phyloP scores from a whole-genome alignment of 2,113 vertebrate species.

The Microtus pennsylvanicus region DNA sequence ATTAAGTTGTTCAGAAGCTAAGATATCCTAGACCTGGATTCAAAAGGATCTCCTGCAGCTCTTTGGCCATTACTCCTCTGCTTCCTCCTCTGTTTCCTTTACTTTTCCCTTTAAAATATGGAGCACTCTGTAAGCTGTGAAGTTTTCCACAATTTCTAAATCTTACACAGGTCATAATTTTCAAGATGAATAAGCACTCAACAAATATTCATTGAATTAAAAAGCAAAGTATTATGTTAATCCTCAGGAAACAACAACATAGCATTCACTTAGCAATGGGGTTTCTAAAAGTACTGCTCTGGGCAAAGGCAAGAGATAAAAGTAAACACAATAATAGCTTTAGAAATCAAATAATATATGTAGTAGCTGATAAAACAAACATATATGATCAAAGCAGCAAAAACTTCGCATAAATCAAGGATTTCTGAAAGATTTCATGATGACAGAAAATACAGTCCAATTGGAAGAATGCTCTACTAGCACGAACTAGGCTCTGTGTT shows the following conservation, averaged over 20 bases:
- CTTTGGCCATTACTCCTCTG: neutral
- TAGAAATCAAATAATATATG: neutral
- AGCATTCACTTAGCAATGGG: conserved; percentile 1
- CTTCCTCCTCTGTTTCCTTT: neutral
- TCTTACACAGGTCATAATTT: neutral
- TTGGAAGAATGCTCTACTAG: neutral
- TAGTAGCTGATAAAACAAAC: neutral
- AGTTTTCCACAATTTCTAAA: neutral
- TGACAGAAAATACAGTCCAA: neutral
- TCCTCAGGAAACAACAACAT: neutral
- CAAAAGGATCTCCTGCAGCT: neutral
- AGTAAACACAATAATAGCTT: neutral
- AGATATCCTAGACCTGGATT: neutral
- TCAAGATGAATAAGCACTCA: conserved; percentile 13
- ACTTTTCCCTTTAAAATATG: neutral
- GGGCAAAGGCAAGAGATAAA: neutral
- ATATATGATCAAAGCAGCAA: neutral
- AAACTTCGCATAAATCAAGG: neutral
- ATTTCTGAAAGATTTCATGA: neutral
- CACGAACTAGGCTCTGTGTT: neutral
- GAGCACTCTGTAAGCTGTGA: neutral
- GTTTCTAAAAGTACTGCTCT: neutral
- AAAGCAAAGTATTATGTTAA: neutral
- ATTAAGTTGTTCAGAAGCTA: conserved; percentile 30
- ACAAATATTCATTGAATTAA: conserved; percentile 15